Evolutionary conservation across 1,140 invertebrate species (phyloP).

Genomic region (Achroia grisella): DNA sequence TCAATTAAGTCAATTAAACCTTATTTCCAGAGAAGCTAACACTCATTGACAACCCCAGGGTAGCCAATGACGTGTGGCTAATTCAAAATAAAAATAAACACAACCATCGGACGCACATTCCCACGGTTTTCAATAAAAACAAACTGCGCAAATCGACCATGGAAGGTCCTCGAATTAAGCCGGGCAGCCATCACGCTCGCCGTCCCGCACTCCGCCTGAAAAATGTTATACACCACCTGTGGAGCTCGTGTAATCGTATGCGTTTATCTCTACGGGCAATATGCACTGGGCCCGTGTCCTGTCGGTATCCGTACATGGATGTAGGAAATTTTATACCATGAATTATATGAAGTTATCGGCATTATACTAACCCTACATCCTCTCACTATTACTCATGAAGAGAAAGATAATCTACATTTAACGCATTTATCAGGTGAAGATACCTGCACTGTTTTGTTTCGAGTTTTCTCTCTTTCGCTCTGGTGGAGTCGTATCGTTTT

Average conservation of each 20-base stretch:
- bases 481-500: no score
- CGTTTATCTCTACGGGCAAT: constrained; percentile 54
- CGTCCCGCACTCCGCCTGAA: constrained; percentile 48
- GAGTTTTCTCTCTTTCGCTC: no score
- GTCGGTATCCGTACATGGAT: constrained; percentile 22
- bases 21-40: no score
- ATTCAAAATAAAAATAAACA: constrained; percentile 8
- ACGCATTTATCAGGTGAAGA: no score
- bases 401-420: no score
- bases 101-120: constrained; percentile 9
- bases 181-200: constrained; percentile 26
- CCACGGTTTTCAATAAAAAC: constrained; percentile 60
- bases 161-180: constrained; percentile 51
- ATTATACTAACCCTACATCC: no score
- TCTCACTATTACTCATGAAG: no score
- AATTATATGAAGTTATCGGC: no score
- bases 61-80: neutral
- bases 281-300: constrained; percentile 35
- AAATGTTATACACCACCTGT: constrained; percentile 72
- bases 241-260: constrained; percentile 60
- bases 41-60: no score
- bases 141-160: constrained; percentile 48
- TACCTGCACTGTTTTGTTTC: no score
- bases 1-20: no score
- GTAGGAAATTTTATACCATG: constrained; percentile 2